Evolutionary conservation across 2,797 vertebrate species (phyloP), one percentile per base, ranked within the genome.

Genomic region (Acipenser transmontanus): DNA sequence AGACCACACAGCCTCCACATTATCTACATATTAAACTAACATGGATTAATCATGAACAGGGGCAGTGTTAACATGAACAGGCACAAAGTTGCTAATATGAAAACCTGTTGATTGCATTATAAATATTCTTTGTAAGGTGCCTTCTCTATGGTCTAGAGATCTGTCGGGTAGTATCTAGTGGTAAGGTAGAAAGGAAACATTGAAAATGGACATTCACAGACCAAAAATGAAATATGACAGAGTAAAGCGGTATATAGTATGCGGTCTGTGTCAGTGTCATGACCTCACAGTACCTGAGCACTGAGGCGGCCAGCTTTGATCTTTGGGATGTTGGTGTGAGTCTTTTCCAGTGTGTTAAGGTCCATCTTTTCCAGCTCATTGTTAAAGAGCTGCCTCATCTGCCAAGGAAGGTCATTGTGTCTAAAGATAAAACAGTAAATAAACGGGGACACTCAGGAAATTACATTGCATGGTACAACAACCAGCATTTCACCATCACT

Each of bases 341-440:
- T 98, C 47, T 1, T 56, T 0, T 65, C 1, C 49, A 97, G 85
- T 0, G 7, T 74, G 14, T 68, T 51, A 12, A 98, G 87, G 80
- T 94, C 81, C 71, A 93, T 91, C 1, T 2, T 1, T 0, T 74
- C 68, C 20, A 88, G 85, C 74, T 83, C 79, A 64, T 96, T 97
- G 79, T 96, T 93, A 82, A 93, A 97, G 51, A 2, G 59, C 0
- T 0, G 7, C 64, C 90, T 89, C 68, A 98, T 69, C 74, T 94
- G 91, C 92, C 94, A 96, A 6, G 96, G 94, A 20, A 98, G 84
- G 72, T 98, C 94, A 0, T 98, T 98, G 80, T 97, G 95, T 69
- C 96, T 98, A 68, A 34, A 34, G 34, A 7, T 1, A 17, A 4
- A 10, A 6, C 34, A 6, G 17, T 7, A 9, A 7, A 4, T 4